Conservation (phyloP, 2,888 invertebrate genomes). For the Dryobota labecula region DNA sequence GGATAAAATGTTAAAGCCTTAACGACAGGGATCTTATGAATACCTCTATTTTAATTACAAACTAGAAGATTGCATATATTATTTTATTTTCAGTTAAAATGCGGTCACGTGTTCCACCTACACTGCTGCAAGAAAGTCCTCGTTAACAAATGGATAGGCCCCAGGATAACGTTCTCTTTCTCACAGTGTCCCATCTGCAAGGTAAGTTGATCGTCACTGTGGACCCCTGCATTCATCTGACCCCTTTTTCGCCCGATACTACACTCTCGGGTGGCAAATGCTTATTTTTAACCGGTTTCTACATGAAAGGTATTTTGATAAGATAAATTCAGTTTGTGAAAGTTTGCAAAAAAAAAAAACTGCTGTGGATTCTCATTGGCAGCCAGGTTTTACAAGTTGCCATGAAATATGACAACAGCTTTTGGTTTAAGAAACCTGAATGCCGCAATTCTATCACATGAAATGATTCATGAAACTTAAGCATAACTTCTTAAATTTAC, state of each 20-base stretch:
- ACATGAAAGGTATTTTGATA: not conserved
- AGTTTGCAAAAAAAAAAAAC: not conserved
- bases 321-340: not conserved
- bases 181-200: slow-evolving; percentile 99
- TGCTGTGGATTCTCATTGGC: not conserved
- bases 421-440: not conserved
- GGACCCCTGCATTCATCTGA: not conserved
- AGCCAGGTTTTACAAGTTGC: not conserved
- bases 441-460: not conserved
- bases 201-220: slow-evolving; percentile 84
- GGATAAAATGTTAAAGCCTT: not conserved
- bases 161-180: slow-evolving; percentile 98
- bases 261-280: not conserved
- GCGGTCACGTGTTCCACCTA: slow-evolving; percentile 98
- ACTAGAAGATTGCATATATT: not conserved
- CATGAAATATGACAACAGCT: not conserved
- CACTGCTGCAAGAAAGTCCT: slow-evolving; percentile 97
- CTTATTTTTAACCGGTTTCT: not conserved
- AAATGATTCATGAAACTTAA: not conserved
- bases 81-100: slow-evolving; percentile 92
- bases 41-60: not conserved
- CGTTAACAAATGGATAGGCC: slow-evolving; percentile 97
- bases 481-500: not conserved
- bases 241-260: not conserved
- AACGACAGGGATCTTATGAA: not conserved